phyloP scores from a whole-genome alignment of 2,888 invertebrate species.

The Phania funesta region DNA sequence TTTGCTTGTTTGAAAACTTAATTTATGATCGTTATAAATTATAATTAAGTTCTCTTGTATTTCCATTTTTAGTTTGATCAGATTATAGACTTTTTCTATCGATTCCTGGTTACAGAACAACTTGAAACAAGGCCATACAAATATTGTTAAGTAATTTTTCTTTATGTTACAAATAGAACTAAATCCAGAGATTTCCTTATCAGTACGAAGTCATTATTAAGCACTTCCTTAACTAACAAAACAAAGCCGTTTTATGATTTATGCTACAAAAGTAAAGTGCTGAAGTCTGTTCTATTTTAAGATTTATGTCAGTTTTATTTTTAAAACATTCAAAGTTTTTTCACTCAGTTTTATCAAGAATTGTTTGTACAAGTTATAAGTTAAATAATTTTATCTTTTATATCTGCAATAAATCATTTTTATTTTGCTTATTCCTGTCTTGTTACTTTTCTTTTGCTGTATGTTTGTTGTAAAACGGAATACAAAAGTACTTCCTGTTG shows the following conservation, averaged over 20 bases:
- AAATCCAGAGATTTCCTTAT: too few species aligned
- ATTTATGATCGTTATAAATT: constrained; percentile 49
- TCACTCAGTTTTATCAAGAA: not conserved
- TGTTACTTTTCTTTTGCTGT: not conserved
- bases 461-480: not conserved
- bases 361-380: not conserved
- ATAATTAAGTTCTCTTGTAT: constrained; percentile 19
- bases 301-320: not conserved
- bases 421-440: not conserved
- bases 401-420: constrained; percentile 19
- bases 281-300: not conserved
- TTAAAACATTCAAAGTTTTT: not conserved
- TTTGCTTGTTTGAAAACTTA: not conserved
- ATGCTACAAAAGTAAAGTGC: too few species aligned
- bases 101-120: too few species aligned
- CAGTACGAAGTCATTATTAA: not conserved
- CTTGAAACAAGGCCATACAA: too few species aligned
- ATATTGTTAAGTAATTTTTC: too few species aligned
- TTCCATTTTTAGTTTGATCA: not conserved
- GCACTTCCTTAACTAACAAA: not conserved
- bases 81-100: constrained; percentile 1
- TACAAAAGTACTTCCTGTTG: constrained; percentile 26
- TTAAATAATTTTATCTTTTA: not conserved
- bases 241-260: too few species aligned
- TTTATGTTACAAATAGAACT: too few species aligned